Evolutionary conservation across 92 coral and sea anemone genomes (phyloP).

Genomic region (Epizoanthus illoricatus): DNA sequence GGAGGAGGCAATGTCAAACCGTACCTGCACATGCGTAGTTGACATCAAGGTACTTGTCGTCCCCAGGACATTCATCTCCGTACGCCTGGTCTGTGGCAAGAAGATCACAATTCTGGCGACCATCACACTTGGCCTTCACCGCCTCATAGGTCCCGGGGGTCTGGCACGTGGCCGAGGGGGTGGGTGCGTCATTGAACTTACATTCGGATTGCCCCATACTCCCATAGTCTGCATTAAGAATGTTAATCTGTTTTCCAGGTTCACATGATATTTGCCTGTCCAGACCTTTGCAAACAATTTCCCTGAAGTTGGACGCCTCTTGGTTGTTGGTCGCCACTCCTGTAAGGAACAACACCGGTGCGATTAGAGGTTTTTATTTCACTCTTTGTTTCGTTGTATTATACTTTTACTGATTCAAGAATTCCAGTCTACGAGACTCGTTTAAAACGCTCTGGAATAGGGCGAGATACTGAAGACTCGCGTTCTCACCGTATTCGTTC

Average conservation of each 20-base stretch:
- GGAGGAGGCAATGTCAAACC: background rate
- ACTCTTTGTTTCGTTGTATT: too few species aligned
- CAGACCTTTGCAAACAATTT: constrained; percentile 71
- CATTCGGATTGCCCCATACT: constrained; percentile 79
- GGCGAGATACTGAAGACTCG: too few species aligned
- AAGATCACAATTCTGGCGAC: constrained; percentile 81
- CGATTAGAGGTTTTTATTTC: too few species aligned
- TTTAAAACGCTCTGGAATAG: too few species aligned
- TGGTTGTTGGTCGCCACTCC: background rate
- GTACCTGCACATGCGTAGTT: constrained; percentile 80
- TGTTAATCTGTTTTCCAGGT: constrained; percentile 63
- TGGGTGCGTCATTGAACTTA: constrained; percentile 8
- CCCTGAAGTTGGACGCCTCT: constrained; percentile 27
- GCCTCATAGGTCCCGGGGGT: constrained; percentile 80
- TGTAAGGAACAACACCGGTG: too few species aligned
- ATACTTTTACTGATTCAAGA: too few species aligned
- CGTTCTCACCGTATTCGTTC: too few species aligned
- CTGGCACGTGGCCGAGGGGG: constrained; percentile 64
- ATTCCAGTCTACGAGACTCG: too few species aligned
- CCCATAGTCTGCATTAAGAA: constrained; percentile 86
- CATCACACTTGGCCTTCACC: constrained; percentile 81
- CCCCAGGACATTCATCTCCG: constrained; percentile 80
- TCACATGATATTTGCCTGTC: constrained; percentile 86
- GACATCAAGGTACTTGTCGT: constrained; percentile 88
- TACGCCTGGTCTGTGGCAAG: constrained; percentile 78